Base-by-base conservation (phyloP, 1,140 invertebrate genomes). In the Aradophagus sp. region DNA sequence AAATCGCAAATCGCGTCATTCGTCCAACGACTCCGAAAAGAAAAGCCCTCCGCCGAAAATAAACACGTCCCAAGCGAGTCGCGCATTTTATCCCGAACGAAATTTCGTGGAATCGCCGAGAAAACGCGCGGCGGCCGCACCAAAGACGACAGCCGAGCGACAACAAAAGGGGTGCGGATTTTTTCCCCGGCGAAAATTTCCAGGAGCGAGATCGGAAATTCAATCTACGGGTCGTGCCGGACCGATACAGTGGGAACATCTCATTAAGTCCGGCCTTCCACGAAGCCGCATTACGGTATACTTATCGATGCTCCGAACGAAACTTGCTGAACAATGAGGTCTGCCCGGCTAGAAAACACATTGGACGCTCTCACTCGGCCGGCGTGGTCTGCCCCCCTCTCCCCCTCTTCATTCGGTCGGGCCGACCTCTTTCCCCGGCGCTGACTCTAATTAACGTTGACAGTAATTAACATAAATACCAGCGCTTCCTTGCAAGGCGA, bases 391-490 rank as follows among this genome's bases (percentile, higher is more conserved):
- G 20, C 0, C 42, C 39, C 44, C 31, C 16, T 34, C 56, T 39
- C 12, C 36, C 11, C 11, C 41, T 39, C 16, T 35, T 34, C 58
- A 32, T 36, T n/a, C n/a, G n/a, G n/a, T n/a, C n/a, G n/a, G n/a
- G 29, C 23, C 35, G 36, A 34, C 35, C 20, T 41, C 15, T 61
- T 55, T 65, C 53, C 53, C 2, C 31, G 48, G 52, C 48, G 47
- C 48, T 44, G 74, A 71, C 71, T 79, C 79, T 84, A 84, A 84
- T 84, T 84, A 84, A 83, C 80, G 78, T 83, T 83, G 79, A 83
- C 79, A 80, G 80, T 83, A 84, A 84, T 84, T 84, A 84, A 82
- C 82, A 84, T 84, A 84, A 83, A 83, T 83, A 84, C 80, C 78
- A 82, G 76, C 74, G 76, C 78, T 80, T 78, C 69, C 74, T 75